A percentile compares a stretch with the other conserved stretches of the same genome.
phyloP scores from a whole-genome alignment of 2,113 vertebrate genomes.

The Vulpes lagopus region DNA sequence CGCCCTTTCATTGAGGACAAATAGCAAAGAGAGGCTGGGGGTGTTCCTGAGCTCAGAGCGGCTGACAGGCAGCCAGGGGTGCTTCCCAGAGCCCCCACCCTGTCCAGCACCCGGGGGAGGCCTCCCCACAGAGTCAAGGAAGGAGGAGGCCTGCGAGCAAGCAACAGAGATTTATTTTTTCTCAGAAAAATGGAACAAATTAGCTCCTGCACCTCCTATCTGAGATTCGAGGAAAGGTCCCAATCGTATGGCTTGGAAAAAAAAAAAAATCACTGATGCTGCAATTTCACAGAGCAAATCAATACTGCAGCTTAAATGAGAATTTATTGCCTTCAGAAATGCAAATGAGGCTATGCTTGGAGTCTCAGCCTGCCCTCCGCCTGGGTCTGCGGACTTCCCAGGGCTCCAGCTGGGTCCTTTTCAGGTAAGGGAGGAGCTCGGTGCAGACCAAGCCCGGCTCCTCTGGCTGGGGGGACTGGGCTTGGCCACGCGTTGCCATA shows the following conservation, averaged over 20 bases:
- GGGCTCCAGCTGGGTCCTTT: background rate
- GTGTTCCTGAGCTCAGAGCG: background rate
- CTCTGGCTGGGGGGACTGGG: background rate
- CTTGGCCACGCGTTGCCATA: background rate
- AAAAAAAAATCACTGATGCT: conserved; percentile 55
- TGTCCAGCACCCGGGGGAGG: accelerated
- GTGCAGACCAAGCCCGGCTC: background rate
- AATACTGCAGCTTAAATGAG: conserved; percentile 34
- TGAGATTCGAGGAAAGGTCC: conserved; percentile 6
- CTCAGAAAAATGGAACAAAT: conserved; percentile 48
- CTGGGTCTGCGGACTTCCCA: background rate
- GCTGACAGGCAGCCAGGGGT: accelerated
- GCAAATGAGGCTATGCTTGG: conserved; percentile 10
- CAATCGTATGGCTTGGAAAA: background rate
- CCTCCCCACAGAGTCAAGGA: background rate
- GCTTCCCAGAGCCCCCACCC: background rate
- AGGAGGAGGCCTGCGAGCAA: accelerated
- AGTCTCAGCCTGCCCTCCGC: background rate
- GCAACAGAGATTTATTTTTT: conserved; percentile 8
- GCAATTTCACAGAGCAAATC: conserved; percentile 41
- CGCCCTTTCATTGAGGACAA: background rate
- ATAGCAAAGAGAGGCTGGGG: background rate
- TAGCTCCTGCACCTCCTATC: background rate
- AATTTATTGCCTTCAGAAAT: conserved; percentile 27
- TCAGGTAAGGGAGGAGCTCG: background rate